Evolutionary conservation across 1,140 invertebrate genomes (phyloP).

Genomic region (Dicyema japonicum): DNA sequence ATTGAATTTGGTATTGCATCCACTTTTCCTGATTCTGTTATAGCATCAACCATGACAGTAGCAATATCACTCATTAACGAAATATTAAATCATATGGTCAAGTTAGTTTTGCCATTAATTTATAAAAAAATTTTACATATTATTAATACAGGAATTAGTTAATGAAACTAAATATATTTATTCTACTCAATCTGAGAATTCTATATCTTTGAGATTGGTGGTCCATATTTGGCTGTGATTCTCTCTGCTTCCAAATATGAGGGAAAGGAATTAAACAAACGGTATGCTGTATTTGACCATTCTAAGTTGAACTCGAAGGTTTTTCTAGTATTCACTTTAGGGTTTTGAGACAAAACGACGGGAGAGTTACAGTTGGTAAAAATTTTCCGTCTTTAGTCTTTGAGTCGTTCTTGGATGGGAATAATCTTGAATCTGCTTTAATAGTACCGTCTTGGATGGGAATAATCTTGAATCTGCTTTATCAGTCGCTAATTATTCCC

Average conservation of each 20-base stretch:
- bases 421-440: slow-evolving; percentile 40
- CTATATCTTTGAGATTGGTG: slow-evolving; percentile 91
- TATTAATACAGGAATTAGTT: slow-evolving; percentile 67
- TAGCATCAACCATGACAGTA: slow-evolving; percentile 61
- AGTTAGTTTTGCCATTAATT: too few relatives aligned
- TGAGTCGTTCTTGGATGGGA: slow-evolving; percentile 52
- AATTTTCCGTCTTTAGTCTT: slow-evolving; percentile 85
- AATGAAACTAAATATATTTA: slow-evolving; percentile 38
- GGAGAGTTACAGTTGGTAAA: slow-evolving; percentile 87
- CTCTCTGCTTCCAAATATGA: slow-evolving; percentile 89
- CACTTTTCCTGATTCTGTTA: slow-evolving; percentile 79
- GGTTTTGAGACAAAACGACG: slow-evolving; percentile 83
- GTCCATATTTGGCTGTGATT: slow-evolving; percentile 85
- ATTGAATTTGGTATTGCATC: slow-evolving; percentile 95
- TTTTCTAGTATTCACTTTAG: too few relatives aligned
- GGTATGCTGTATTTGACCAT: slow-evolving; percentile 88
- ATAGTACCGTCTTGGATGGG: too few relatives aligned
- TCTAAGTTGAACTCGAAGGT: slow-evolving; percentile 46
- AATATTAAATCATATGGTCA: slow-evolving; percentile 79
- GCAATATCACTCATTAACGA: slow-evolving; percentile 81
- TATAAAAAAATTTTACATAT: slow-evolving; percentile 79
- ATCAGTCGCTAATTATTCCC: slow-evolving; percentile 80
- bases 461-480: slow-evolving; percentile 70
- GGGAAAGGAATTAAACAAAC: slow-evolving; percentile 81
- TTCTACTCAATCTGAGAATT: slow-evolving; percentile 51